Base-by-base conservation (phyloP, 2,113 vertebrate species). In the Anser brachyrhynchus region DNA sequence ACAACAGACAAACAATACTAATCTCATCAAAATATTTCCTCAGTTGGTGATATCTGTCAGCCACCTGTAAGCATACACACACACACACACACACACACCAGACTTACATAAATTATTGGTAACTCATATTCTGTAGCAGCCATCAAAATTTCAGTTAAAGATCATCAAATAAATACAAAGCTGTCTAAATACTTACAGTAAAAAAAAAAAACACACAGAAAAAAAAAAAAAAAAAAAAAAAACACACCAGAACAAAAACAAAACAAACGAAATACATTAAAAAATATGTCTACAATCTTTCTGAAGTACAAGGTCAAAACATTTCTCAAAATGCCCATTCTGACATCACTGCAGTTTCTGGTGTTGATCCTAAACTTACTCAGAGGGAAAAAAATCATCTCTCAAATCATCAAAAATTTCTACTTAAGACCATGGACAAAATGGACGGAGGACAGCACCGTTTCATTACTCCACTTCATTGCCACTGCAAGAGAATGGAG, bases 201-300 rank as follows among this genome's bases (percentile, higher is more conserved):
- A 14, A 20, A 11, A 10, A 14, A 10, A 21, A 35, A 66, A 51
- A 5, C 0, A 6, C 4, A 62, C 37, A 37, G 37, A 6, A 4
- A 13, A 33, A 55, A 66, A 39, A 13, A 43, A 59, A 39, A 7
- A 33, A 10, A 10, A 26, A 16, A 14, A 18, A 13, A 35, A 67
- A 46, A 3, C 0, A 7, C 4, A 65, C 8, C 6, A 14, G 29
- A 55, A 71, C 44, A 13, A 44, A 65, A 39, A 9, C 33, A 9
- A 13, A 33, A 33, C 16, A 21, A 22, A 31, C 26, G 18, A 67
- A 52, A 11, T 0, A 4, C 3, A 58, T 3, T 3, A 10, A n/a
- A 37, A 70, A 62, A 2, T 2, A 81, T 4, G 12, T 35, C 31
- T 37, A 64, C 39, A 64, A 29, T 43, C 9, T 57, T 46, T 66